phyloP scores from a whole-genome alignment of 2,113 vertebrate species.

The Notiomystis cincta region DNA sequence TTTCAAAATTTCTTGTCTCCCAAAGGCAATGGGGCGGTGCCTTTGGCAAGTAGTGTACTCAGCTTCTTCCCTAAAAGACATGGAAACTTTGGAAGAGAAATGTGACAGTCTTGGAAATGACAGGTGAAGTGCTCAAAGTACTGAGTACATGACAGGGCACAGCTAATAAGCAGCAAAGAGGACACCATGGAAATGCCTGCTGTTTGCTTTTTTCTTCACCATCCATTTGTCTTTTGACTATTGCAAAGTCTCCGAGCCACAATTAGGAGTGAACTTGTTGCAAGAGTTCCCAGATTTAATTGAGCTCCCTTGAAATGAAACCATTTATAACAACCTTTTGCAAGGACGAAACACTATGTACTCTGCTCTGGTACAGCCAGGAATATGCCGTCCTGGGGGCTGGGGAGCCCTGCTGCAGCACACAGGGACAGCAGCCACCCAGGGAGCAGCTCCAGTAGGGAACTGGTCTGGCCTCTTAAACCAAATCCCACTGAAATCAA shows the following conservation, averaged over 20 bases:
- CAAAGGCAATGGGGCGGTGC: neutral
- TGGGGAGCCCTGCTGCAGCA: neutral
- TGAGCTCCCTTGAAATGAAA: constrained; percentile 12
- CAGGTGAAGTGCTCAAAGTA: neutral
- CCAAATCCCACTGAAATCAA: neutral
- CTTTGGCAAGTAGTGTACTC: neutral
- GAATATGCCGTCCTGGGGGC: neutral
- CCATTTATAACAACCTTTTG: constrained; percentile 7
- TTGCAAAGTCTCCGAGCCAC: neutral
- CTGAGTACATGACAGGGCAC: neutral
- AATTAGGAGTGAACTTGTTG: neutral
- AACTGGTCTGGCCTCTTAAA: neutral
- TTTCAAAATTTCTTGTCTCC: neutral
- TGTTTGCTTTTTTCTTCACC: neutral
- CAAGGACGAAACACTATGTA: neutral
- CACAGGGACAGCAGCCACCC: neutral
- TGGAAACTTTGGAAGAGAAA: neutral
- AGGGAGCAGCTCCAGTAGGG: neutral
- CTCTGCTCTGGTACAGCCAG: neutral
- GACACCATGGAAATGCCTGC: neutral
- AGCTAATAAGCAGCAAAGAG: neutral
- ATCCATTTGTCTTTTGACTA: neutral
- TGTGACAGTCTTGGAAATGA: neutral
- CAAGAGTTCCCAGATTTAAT: constrained; percentile 2
- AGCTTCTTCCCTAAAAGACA: neutral